Evolutionary conservation across 30 jellyfish, hydroid and myxozoan genomes (phyloP).

Genomic region (Aurelia sp.): DNA sequence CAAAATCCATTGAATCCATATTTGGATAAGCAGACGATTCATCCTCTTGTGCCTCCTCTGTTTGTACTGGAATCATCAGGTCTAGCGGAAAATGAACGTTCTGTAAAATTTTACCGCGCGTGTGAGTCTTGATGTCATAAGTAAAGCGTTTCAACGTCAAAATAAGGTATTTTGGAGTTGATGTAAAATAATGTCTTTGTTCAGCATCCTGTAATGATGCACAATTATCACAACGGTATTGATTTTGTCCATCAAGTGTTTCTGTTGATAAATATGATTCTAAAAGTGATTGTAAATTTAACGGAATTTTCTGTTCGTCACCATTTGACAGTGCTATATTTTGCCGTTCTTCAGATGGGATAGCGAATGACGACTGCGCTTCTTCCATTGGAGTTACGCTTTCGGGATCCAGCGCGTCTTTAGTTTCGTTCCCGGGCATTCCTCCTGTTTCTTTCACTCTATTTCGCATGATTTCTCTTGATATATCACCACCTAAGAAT

Average conservation of each 20-base stretch:
- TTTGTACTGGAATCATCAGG: conserved; percentile 19
- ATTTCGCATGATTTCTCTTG: conserved; percentile 34
- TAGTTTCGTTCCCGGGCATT: conserved; percentile 29
- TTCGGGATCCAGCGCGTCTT: conserved; percentile 31
- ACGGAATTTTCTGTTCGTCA: not conserved
- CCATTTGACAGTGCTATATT: not conserved
- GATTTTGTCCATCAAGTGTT: conserved; percentile 61
- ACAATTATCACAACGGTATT: conserved; percentile 86
- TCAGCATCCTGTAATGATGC: conserved; percentile 88
- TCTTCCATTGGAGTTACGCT: conserved; percentile 3
- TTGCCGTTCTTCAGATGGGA: not conserved
- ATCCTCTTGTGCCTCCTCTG: not conserved
- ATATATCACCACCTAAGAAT: conserved; percentile 68
- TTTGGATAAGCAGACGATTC: not conserved
- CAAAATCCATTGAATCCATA: not conserved
- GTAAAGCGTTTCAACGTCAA: conserved; percentile 88
- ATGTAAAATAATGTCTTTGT: conserved; percentile 44
- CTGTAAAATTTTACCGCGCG: conserved; percentile 74
- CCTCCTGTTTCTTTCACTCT: conserved; percentile 37
- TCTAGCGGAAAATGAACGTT: conserved; percentile 56
- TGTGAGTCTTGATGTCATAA: conserved; percentile 63
- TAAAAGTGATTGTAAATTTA: conserved; percentile 52
- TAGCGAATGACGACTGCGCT: conserved; percentile 1
- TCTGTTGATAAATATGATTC: conserved; percentile 64
- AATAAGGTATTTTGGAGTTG: conserved; percentile 75